phyloP scores from a whole-genome alignment of 1,140 invertebrate species.

The Formica selysi region DNA sequence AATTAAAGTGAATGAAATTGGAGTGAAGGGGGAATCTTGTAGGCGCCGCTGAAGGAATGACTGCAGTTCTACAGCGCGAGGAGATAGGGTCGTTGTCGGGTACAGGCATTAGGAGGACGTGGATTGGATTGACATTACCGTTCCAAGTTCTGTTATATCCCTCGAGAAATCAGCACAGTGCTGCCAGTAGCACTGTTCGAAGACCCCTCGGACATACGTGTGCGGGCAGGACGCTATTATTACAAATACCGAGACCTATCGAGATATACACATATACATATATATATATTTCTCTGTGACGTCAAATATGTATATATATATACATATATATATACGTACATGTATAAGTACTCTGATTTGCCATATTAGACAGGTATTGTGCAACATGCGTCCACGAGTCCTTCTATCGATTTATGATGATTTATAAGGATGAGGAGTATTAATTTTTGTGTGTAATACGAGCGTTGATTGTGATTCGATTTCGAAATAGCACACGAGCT shows the following conservation, averaged over 20 bases:
- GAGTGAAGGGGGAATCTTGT: neutral
- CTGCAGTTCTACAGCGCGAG: conserved; percentile 32
- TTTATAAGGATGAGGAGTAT: neutral
- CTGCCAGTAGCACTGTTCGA: conserved; percentile 36
- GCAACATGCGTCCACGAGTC: neutral
- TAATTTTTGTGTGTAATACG: conserved; percentile 9
- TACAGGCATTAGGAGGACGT: conserved; percentile 55
- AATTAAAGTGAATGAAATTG: neutral
- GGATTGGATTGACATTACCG: conserved; percentile 70
- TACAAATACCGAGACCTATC: neutral
- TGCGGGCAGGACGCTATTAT: neutral
- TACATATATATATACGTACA: no score
- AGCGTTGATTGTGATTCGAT: neutral
- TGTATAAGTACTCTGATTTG: neutral
- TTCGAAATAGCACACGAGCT: neutral
- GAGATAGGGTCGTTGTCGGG: conserved; percentile 39
- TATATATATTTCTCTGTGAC: no score
- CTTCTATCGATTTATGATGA: neutral
- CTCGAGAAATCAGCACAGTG: conserved; percentile 69
- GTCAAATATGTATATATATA: no score
- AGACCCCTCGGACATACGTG: conserved; percentile 30
- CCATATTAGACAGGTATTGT: neutral
- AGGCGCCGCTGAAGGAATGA: conserved; percentile 43
- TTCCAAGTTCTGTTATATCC: conserved; percentile 67
- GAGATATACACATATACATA: no score